A percentile compares a stretch with the other conserved stretches of the same genome.
phyloP scores from a whole-genome alignment of 2,888 invertebrate genomes.

The Agrotis segetum region DNA sequence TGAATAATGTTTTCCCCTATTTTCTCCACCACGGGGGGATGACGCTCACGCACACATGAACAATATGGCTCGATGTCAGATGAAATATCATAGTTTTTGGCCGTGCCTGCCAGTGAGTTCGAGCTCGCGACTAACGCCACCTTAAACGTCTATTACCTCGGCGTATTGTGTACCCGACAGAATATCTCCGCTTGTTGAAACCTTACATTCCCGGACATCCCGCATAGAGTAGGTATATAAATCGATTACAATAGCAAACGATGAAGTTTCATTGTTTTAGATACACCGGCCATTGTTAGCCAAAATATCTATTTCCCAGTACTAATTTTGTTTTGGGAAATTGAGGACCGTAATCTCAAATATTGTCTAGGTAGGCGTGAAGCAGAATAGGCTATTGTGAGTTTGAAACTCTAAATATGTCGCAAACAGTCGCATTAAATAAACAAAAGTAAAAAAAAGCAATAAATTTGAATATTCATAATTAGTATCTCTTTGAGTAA shows the following conservation, averaged over 20 bases:
- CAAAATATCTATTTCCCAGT: too few species aligned
- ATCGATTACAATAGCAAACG: neutral
- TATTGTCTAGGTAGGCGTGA: neutral
- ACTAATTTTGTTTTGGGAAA: neutral
- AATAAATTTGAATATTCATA: slow-evolving; percentile 3
- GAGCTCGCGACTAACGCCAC: too few species aligned
- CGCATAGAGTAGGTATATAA: too few species aligned
- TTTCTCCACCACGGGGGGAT: too few species aligned
- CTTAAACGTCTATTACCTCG: neutral
- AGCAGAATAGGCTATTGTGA: neutral
- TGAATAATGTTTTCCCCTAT: too few species aligned
- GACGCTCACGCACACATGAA: too few species aligned
- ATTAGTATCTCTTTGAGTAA: neutral
- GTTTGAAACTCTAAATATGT: neutral
- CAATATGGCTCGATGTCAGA: too few species aligned
- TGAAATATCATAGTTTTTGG: too few species aligned
- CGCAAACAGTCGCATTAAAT: too few species aligned
- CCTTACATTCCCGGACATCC: neutral
- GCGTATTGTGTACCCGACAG: neutral
- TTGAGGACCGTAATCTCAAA: neutral
- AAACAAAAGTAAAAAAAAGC: neutral
- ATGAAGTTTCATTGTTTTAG: neutral
- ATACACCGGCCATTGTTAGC: neutral
- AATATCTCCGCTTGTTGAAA: neutral
- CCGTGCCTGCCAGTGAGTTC: too few species aligned